Evolutionary conservation across 2,888 invertebrate species (phyloP).

Genomic region (Gandaritis pyraliata): DNA sequence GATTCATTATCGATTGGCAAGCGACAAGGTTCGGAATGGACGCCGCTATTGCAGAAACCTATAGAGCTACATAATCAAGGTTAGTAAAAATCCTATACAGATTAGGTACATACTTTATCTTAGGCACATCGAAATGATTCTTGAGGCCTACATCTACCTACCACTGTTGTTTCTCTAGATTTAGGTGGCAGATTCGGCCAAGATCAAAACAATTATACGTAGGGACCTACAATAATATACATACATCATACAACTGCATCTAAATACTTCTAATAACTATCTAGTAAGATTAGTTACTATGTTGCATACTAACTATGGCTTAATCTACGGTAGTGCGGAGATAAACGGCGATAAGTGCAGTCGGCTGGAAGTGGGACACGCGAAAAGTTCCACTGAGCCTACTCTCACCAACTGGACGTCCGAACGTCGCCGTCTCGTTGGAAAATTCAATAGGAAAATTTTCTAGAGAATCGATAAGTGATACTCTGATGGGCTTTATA

Average conservation of each 20-base stretch:
- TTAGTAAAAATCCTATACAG: conserved; percentile 15
- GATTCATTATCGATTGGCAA: conserved; percentile 52
- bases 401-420: conserved; percentile 31
- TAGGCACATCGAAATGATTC: too few species aligned
- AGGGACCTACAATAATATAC: too few species aligned
- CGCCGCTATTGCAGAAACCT: conserved; percentile 59
- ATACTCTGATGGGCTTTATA: too few species aligned
- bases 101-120: too few species aligned
- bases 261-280: background rate
- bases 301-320: conserved; percentile 12
- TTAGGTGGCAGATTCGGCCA: too few species aligned
- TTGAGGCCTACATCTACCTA: too few species aligned
- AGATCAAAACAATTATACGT: too few species aligned
- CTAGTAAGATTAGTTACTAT: conserved; percentile 9
- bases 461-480: conserved; percentile 14
- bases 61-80: conserved; percentile 32
- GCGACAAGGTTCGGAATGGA: conserved; percentile 58
- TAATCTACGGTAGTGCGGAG: conserved; percentile 25
- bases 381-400: conserved; percentile 56
- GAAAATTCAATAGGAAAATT: conserved; percentile 32
- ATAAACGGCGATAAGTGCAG: conserved; percentile 38
- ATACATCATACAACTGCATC: background rate
- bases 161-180: too few species aligned
- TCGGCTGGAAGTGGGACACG: conserved; percentile 50
- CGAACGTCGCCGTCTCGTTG: conserved; percentile 10